Conservation (phyloP, 2,888 invertebrate species). For the Anthrax anthrax region DNA sequence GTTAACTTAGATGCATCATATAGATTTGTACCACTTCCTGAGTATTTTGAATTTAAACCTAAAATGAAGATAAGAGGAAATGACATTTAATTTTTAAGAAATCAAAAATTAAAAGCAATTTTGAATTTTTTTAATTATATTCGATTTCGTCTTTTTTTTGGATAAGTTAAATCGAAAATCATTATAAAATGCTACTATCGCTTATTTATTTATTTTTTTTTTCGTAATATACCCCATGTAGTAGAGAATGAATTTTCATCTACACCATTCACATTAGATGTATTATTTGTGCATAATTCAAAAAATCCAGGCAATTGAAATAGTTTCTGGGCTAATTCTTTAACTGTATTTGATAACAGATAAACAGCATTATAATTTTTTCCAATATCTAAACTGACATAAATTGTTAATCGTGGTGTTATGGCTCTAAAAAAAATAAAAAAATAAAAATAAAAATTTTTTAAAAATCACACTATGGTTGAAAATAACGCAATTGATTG, state of each 20-base stretch:
- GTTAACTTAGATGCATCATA: conserved; percentile 41
- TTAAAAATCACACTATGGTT: not conserved
- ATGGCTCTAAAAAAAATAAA: conserved; percentile 38
- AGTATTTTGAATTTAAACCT: conserved; percentile 32
- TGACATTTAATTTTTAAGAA: not conserved
- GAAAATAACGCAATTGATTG: too few species aligned
- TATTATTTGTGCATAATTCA: conserved; percentile 25
- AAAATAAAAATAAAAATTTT: not conserved
- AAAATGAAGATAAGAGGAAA: conserved; percentile 3
- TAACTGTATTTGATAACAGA: conserved; percentile 49
- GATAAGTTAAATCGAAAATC: too few species aligned
- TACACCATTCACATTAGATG: conserved; percentile 15
- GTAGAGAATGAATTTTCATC: conserved; percentile 14
- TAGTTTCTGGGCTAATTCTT: conserved; percentile 52
- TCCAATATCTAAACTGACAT: conserved; percentile 59
- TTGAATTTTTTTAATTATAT: too few species aligned
- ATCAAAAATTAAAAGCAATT: not conserved
- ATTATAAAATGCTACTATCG: too few species aligned
- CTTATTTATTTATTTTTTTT: not conserved
- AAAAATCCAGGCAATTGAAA: conserved; percentile 42
- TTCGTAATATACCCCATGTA: conserved; percentile 14
- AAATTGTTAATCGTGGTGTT: conserved; percentile 68
- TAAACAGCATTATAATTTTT: conserved; percentile 68
- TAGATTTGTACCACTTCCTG: conserved; percentile 33
- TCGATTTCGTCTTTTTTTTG: too few species aligned